These are phyloP conservation scores for Neodiprion lecontei DNA, from an alignment of 1,140 invertebrate species.

Conservation along the genomic window DNA sequence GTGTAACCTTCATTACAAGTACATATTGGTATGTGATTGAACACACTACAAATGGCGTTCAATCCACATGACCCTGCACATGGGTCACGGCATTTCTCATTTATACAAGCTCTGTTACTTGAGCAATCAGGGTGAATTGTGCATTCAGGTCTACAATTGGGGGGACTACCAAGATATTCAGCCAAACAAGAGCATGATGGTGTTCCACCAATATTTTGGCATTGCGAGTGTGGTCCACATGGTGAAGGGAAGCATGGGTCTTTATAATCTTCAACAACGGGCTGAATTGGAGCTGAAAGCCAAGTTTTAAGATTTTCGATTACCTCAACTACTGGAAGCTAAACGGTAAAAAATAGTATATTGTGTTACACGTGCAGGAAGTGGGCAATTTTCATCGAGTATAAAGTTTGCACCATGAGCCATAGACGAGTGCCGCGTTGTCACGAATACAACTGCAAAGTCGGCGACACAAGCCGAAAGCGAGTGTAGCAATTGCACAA, in stretches of 20 bases:
- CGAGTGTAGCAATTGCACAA: too few species aligned
- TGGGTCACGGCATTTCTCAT: slow-evolving; percentile 64
- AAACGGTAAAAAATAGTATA: neutral
- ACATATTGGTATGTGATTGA: slow-evolving; percentile 66
- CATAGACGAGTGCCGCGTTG: too few species aligned
- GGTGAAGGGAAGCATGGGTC: slow-evolving; percentile 62
- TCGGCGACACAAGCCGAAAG: too few species aligned
- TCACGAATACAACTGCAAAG: too few species aligned
- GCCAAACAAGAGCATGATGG: slow-evolving; percentile 63
- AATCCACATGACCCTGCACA: slow-evolving; percentile 66
- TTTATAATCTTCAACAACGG: slow-evolving; percentile 13
- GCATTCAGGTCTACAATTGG: slow-evolving; percentile 65
- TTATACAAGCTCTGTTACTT: slow-evolving; percentile 60
- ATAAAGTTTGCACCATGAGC: neutral
- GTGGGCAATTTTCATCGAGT: too few species aligned
- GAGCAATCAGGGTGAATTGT: slow-evolving; percentile 60
- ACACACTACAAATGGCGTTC: slow-evolving; percentile 63
- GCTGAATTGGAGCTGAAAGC: neutral
- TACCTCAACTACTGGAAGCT: slow-evolving; percentile 31
- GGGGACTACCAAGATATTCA: slow-evolving; percentile 65
- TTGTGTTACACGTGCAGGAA: too few species aligned
- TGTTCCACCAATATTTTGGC: slow-evolving; percentile 55
- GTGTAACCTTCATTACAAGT: slow-evolving; percentile 66
- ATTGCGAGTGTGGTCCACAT: slow-evolving; percentile 64
- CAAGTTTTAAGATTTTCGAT: slow-evolving; percentile 22